phyloP scores from a whole-genome alignment of 2,113 vertebrate genomes.

The Aepyceros melampus region DNA sequence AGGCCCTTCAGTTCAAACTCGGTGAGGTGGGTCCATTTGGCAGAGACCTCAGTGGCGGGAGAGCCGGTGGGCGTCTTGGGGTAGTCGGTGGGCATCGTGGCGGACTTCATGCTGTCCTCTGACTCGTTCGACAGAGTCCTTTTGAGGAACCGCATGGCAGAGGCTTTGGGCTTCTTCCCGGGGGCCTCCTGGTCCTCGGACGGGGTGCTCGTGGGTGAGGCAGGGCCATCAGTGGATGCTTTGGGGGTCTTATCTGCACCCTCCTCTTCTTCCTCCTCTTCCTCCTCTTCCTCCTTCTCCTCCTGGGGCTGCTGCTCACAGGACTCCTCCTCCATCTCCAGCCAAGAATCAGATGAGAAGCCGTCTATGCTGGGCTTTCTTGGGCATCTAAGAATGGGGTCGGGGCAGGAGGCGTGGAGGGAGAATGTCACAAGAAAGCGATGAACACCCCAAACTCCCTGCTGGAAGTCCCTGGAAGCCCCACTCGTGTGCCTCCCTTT shows the following conservation, averaged over 20 bases:
- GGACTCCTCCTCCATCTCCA: slow-evolving; percentile 93
- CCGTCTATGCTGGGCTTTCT: slow-evolving; percentile 89
- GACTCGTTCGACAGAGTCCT: slow-evolving; percentile 88
- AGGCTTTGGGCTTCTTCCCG: slow-evolving; percentile 80
- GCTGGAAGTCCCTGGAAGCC: background rate
- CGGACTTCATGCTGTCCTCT: slow-evolving; percentile 87
- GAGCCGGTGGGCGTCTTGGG: slow-evolving; percentile 91
- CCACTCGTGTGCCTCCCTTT: fast-evolving
- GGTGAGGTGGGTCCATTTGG: slow-evolving; percentile 93
- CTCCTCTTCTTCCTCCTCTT: slow-evolving; percentile 58
- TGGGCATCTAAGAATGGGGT: slow-evolving; percentile 81
- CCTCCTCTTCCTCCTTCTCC: slow-evolving; percentile 76
- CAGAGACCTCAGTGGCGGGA: slow-evolving; percentile 82
- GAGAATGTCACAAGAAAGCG: background rate
- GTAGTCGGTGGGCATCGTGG: slow-evolving; percentile 79
- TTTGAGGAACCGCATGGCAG: slow-evolving; percentile 82
- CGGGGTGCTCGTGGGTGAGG: slow-evolving; percentile 81
- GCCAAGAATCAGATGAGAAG: slow-evolving; percentile 90
- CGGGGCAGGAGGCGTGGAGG: background rate
- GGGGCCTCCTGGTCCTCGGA: slow-evolving; percentile 79
- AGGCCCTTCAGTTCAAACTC: slow-evolving; percentile 95
- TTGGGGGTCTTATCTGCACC: slow-evolving; percentile 74
- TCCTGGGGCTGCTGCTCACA: slow-evolving; percentile 86
- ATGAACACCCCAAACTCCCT: background rate
- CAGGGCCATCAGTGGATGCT: slow-evolving; percentile 77